Conservation (phyloP, 2,797 vertebrate genomes). For the Rhinophrynus dorsalis region DNA sequence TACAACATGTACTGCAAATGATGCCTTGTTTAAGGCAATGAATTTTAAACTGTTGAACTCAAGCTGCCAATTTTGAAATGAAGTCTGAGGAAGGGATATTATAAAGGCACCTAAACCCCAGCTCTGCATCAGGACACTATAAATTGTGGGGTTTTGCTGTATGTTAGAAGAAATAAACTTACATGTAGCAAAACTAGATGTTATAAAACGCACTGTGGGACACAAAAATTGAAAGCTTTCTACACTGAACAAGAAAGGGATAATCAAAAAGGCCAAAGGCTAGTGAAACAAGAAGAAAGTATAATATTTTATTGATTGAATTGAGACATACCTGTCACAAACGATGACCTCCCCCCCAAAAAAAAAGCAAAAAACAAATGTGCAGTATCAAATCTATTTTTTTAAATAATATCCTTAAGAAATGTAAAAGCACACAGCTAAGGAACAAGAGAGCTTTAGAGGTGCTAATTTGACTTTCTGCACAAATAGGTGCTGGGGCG, state of each 20-base stretch:
- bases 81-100: background rate
- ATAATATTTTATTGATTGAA: background rate
- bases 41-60: slow-evolving; percentile 33
- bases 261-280: slow-evolving; percentile 24
- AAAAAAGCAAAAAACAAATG: too few species aligned
- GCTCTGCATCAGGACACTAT: background rate
- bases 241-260: slow-evolving; percentile 20
- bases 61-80: slow-evolving; percentile 20
- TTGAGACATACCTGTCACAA: background rate
- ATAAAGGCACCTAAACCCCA: slow-evolving; percentile 5
- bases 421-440: too few species aligned
- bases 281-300: slow-evolving; percentile 10
- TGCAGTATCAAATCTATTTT: too few species aligned
- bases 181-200: slow-evolving; percentile 1
- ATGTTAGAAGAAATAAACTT: slow-evolving; percentile 20
- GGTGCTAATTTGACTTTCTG: too few species aligned
- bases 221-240: slow-evolving; percentile 19
- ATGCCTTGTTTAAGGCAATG: slow-evolving; percentile 36
- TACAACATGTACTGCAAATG: slow-evolving; percentile 13
- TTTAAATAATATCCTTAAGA: too few species aligned
- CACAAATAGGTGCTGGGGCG: too few species aligned
- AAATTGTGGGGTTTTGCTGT: background rate
- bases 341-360: too few species aligned
- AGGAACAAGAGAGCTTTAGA: too few species aligned
- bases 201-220: slow-evolving; percentile 9